Conservation (phyloP, 2,797 vertebrate species). For the Diglossa cyanea region DNA sequence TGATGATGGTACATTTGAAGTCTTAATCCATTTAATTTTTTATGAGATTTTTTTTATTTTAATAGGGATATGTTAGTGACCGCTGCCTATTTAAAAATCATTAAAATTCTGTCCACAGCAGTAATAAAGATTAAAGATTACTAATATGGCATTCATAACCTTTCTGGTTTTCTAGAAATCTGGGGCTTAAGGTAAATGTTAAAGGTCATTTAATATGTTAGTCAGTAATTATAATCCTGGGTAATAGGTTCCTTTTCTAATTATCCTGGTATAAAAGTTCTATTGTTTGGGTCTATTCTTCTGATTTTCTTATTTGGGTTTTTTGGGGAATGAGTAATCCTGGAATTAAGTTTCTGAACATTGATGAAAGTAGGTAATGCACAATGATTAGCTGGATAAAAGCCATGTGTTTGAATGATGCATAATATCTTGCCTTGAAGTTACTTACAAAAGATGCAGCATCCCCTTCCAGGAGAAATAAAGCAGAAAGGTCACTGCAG, state of each 20-base stretch:
- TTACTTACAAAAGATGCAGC: conserved; percentile 70
- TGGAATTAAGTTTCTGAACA: conserved; percentile 78
- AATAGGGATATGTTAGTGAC: conserved; percentile 84
- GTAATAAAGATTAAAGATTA: conserved; percentile 86
- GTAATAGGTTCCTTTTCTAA: conserved; percentile 85
- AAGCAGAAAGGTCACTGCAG: conserved; percentile 68
- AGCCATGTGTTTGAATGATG: conserved; percentile 67
- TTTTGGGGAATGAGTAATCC: conserved; percentile 77
- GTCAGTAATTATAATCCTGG: conserved; percentile 86
- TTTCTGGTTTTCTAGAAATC: conserved; percentile 79
- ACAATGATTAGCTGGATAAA: conserved; percentile 81
- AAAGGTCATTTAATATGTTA: conserved; percentile 90
- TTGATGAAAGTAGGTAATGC: conserved; percentile 80
- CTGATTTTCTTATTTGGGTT: conserved; percentile 78
- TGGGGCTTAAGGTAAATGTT: conserved; percentile 84
- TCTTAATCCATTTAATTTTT: conserved; percentile 93
- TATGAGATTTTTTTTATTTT: conserved; percentile 84
- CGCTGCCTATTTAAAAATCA: conserved; percentile 79
- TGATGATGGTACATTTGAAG: conserved; percentile 91
- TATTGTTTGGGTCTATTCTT: conserved; percentile 81
- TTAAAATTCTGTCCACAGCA: conserved; percentile 84
- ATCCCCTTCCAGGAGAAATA: conserved; percentile 62
- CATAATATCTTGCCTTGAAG: conserved; percentile 69
- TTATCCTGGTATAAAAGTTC: conserved; percentile 83
- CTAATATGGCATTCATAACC: conserved; percentile 84